phyloP scores from a whole-genome alignment of 2,113 vertebrate genomes.

The Crotophaga sulcirostris region DNA sequence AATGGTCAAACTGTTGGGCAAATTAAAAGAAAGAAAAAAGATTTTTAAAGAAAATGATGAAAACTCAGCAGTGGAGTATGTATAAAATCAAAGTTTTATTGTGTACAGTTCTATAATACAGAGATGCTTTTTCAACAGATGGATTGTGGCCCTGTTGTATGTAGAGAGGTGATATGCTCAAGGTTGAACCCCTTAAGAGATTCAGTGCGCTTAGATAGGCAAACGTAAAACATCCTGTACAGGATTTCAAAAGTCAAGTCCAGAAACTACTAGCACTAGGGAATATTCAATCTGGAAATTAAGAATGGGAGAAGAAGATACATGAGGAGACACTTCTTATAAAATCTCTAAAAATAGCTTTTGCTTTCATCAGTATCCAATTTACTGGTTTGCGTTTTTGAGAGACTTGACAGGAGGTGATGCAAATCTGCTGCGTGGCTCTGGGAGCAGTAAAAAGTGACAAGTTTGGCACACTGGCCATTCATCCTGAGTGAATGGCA shows the following conservation, averaged over 20 bases:
- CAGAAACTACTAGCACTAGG: background rate
- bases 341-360: background rate
- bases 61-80: background rate
- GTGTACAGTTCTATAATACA: background rate
- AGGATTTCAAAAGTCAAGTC: background rate
- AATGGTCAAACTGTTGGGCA: background rate
- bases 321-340: background rate
- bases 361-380: background rate
- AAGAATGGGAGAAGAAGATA: background rate
- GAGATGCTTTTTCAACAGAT: background rate
- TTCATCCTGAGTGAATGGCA: background rate
- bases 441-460: background rate
- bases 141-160: background rate
- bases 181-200: background rate
- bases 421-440: background rate
- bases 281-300: background rate
- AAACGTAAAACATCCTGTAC: background rate
- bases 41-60: background rate
- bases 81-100: background rate
- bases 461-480: background rate
- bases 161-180: background rate
- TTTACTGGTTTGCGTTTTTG: background rate
- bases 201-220: background rate
- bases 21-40: background rate
- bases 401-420: background rate